These are phyloP conservation scores for Muraenolepis orangiensis DNA, from an alignment of 2,797 vertebrate genomes.

Conservation along the genomic window DNA sequence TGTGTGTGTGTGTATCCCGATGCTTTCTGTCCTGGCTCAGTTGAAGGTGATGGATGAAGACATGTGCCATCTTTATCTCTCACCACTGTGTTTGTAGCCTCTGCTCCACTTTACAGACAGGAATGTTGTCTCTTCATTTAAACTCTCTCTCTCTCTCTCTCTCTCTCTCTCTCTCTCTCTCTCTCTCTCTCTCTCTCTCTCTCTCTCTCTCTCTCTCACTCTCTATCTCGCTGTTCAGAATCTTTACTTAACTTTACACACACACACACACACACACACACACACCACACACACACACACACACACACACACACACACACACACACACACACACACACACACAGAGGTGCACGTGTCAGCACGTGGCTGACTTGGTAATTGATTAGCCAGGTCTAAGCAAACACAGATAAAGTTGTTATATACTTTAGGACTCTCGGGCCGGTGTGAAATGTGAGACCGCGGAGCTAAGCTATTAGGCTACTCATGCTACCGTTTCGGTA, in stretches of 20 bases:
- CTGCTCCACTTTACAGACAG: slow-evolving; percentile 11
- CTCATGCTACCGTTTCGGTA: slow-evolving; percentile 12
- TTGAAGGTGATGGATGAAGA: slow-evolving; percentile 31
- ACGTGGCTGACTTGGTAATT: slow-evolving; percentile 25
- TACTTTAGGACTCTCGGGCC: slow-evolving; percentile 12
- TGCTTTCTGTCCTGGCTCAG: slow-evolving; percentile 22
- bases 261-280: slow-evolving; percentile 17
- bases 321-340: slow-evolving; percentile 14
- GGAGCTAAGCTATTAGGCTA: slow-evolving; percentile 12
- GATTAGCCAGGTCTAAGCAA: slow-evolving; percentile 15
- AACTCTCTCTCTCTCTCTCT: slow-evolving; percentile 5
- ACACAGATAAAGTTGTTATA: slow-evolving; percentile 17
- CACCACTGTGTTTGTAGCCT: slow-evolving; percentile 25
- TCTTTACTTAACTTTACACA: not conserved
- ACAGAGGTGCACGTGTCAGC: slow-evolving; percentile 11
- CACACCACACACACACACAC: not conserved
- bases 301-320: slow-evolving; percentile 16
- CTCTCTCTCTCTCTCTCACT: slow-evolving; percentile 9
- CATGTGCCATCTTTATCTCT: slow-evolving; percentile 47
- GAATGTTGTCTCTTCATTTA: slow-evolving; percentile 6
- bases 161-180: slow-evolving; percentile 8
- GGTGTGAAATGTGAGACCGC: slow-evolving; percentile 27
- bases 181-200: not conserved
- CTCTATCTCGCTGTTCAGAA: not conserved
- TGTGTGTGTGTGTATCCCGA: not conserved